These are phyloP conservation scores for Odocoileus virginianus DNA, from an alignment of 2,113 vertebrate genomes.

Conservation along the genomic window DNA sequence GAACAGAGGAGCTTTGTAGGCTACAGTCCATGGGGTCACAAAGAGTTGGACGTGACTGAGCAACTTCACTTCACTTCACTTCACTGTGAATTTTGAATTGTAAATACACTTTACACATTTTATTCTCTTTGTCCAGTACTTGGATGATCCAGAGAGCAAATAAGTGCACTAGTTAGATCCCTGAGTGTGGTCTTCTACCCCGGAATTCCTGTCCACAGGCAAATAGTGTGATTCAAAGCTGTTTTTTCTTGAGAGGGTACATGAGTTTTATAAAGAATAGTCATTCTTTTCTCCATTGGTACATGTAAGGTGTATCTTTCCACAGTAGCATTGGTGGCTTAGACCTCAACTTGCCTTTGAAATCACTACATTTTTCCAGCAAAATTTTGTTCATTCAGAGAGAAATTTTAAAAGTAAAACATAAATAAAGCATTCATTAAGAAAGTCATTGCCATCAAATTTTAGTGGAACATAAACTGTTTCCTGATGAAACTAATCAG, in stretches of 20 bases:
- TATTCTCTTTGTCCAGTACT: not conserved
- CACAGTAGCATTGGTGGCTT: not conserved
- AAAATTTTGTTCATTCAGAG: not conserved
- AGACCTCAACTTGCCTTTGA: not conserved
- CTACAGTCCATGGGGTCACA: not conserved
- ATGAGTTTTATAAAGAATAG: not conserved
- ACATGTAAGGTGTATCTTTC: not conserved
- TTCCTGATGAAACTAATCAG: not conserved
- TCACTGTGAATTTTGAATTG: not conserved
- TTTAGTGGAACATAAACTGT: not conserved
- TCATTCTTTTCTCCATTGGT: not conserved
- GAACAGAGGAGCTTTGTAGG: not conserved
- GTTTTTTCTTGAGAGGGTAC: not conserved
- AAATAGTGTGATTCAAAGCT: not conserved
- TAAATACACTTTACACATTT: not conserved
- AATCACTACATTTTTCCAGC: not conserved
- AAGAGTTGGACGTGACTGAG: not conserved
- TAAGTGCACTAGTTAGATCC: not conserved
- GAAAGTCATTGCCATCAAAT: not conserved
- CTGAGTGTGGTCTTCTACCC: not conserved
- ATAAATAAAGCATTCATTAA: constrained; percentile 20
- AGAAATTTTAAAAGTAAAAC: not conserved
- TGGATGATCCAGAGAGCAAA: not conserved
- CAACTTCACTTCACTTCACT: not conserved
- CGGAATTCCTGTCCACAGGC: not conserved